Percentiles rank a stretch among this genome's conserved stretches.
phyloP scores from a whole-genome alignment of 1,140 invertebrate species.

The Ceratina japonica region DNA sequence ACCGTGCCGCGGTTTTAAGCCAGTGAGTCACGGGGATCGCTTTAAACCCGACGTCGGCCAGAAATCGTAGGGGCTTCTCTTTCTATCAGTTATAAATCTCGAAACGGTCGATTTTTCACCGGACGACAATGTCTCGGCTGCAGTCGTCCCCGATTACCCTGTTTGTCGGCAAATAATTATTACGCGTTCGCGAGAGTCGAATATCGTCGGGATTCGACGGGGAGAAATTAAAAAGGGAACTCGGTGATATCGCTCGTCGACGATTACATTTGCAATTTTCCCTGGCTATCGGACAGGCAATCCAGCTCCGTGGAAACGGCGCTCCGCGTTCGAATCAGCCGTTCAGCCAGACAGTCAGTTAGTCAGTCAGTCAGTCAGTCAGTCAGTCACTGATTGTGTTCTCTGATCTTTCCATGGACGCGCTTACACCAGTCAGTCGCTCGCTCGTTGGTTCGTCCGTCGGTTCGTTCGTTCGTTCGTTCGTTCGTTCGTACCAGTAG shows the following conservation, averaged over 20 bases:
- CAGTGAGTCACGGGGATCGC: constrained; percentile 69
- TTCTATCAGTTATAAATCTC: constrained; percentile 53
- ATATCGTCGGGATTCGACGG: background rate
- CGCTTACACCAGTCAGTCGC: constrained; percentile 45
- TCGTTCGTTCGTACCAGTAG: constrained; percentile 18
- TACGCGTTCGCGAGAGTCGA: background rate
- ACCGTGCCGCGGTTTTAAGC: constrained; percentile 72
- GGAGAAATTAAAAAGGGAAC: background rate
- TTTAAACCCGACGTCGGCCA: constrained; percentile 67
- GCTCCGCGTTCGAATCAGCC: constrained; percentile 2
- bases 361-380: constrained; percentile 58
- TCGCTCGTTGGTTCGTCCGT: too few species aligned
- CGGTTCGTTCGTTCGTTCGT: background rate
- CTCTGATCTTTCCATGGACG: constrained; percentile 47
- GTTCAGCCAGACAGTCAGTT: too few species aligned
- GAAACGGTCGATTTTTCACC: constrained; percentile 24
- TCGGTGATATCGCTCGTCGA: background rate
- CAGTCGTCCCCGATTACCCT: constrained; percentile 4
- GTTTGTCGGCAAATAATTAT: background rate
- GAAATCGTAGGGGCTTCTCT: constrained; percentile 18
- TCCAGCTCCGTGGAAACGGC: constrained; percentile 2
- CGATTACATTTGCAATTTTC: constrained; percentile 26
- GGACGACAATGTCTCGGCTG: background rate
- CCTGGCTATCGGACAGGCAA: background rate
- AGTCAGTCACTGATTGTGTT: constrained; percentile 58